Evolutionary conservation across 2,113 vertebrate species (phyloP), one percentile per base, ranked within the genome.

Genomic region (Mellivora capensis): DNA sequence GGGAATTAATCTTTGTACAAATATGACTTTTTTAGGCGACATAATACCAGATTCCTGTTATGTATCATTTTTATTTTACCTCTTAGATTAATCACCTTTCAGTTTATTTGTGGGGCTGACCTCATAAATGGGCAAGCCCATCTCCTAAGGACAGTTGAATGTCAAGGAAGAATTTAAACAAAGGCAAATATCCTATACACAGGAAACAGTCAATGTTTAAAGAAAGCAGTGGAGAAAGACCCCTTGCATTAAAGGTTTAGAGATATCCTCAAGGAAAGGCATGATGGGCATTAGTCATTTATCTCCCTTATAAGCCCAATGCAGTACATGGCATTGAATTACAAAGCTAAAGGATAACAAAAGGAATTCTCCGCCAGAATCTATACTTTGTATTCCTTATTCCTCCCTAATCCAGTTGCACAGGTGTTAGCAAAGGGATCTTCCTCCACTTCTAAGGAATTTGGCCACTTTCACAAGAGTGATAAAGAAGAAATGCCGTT

Each of bases 111-210:
- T 54, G 84, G 85, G 74, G 9, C 93, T 81, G 76, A 91, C 49
- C 89, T 97, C 91, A 93, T 64, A 94, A 94, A 80, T 39, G 86
- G 94, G 54, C 74, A 97, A 80, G 52, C n/a, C 31, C 37, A 57
- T 54, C 80, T 97, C 42, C 0, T 74, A 97, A 87, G 76, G 62
- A 34, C 81, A 42, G 90, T 31, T 96, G 93, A 95, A 84, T 93
- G 90, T 91, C 97, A 96, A 94, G 61, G 29, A 76, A 81, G 57
- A 94, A 89, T 42, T 76, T 93, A 94, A 93, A 97, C 93, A 96
- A 92, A 82, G n/a, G 57, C 62, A 88, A 87, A 72, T 8, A 69
- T 25, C 59, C 62, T 89, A 57, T 29, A 57, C 14, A 44, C 12
- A 42, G 90, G 61, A 96, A 96, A 76, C 0, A 71, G 42, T 57